These are phyloP conservation scores for Sebastes minor DNA, from an alignment of 2,797 vertebrate genomes.

Conservation along the genomic window DNA sequence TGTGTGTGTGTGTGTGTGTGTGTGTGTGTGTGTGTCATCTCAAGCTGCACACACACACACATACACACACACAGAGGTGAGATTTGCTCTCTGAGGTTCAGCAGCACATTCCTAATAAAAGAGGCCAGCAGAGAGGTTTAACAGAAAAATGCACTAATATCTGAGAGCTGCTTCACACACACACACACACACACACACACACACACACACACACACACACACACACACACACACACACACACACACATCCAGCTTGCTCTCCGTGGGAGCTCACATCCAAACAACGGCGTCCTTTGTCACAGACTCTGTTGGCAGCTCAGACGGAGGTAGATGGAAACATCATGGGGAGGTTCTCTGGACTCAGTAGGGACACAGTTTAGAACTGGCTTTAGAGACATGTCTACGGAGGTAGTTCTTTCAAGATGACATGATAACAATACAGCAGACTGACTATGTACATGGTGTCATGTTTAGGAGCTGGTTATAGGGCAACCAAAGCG, in stretches of 20 bases:
- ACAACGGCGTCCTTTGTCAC: conserved; percentile 65
- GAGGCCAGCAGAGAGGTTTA: conserved; percentile 50
- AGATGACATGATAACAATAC: background rate
- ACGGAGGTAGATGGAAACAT: background rate
- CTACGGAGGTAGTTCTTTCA: too few species aligned
- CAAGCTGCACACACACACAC: background rate
- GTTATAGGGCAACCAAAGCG: background rate
- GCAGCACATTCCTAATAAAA: conserved; percentile 45
- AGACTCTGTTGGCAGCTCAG: conserved; percentile 10
- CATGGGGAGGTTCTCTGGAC: too few species aligned
- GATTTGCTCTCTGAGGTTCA: background rate
- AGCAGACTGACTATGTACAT: background rate
- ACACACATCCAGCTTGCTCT: conserved; percentile 4
- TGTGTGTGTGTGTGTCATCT: background rate
- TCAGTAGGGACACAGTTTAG: background rate
- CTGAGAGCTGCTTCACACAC: background rate
- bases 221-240: too few species aligned
- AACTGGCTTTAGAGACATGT: background rate
- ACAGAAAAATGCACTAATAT: conserved; percentile 54
- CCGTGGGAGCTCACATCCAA: conserved; percentile 22
- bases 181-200: background rate
- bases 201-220: background rate
- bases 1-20: background rate
- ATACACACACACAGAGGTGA: background rate
- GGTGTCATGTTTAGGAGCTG: background rate